Conservation (phyloP, 2,113 vertebrate species). For the Engraulis encrasicolus region DNA sequence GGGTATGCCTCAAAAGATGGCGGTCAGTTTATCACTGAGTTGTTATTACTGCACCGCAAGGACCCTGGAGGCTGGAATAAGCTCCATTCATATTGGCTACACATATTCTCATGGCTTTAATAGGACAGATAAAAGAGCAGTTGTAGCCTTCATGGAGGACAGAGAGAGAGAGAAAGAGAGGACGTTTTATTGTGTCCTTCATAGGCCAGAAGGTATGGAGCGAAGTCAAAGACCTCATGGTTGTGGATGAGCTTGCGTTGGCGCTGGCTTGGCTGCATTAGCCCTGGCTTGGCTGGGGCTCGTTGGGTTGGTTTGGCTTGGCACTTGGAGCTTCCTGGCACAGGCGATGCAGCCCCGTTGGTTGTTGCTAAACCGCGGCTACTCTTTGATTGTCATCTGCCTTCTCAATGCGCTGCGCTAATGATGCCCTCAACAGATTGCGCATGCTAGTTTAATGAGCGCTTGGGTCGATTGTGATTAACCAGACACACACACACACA, state of each 20-base stretch:
- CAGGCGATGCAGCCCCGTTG: background rate
- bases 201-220: background rate
- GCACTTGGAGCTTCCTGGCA: background rate
- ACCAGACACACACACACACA: conserved; percentile 5
- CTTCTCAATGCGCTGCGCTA: background rate
- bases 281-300: too few relatives aligned
- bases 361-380: background rate
- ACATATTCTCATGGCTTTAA: background rate
- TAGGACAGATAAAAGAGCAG: background rate
- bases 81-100: background rate
- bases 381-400: background rate
- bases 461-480: background rate
- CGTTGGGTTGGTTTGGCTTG: too few relatives aligned
- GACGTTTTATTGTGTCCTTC: background rate
- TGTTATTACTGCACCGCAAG: background rate
- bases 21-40: background rate
- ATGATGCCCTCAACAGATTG: background rate
- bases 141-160: background rate
- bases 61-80: background rate
- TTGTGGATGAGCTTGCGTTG: too few relatives aligned
- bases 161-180: too few relatives aligned
- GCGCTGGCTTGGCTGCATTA: too few relatives aligned
- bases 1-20: background rate
- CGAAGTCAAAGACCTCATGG: background rate
- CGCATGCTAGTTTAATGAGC: background rate